Conservation (phyloP, 2,888 invertebrate species). For the Bombylius major region DNA sequence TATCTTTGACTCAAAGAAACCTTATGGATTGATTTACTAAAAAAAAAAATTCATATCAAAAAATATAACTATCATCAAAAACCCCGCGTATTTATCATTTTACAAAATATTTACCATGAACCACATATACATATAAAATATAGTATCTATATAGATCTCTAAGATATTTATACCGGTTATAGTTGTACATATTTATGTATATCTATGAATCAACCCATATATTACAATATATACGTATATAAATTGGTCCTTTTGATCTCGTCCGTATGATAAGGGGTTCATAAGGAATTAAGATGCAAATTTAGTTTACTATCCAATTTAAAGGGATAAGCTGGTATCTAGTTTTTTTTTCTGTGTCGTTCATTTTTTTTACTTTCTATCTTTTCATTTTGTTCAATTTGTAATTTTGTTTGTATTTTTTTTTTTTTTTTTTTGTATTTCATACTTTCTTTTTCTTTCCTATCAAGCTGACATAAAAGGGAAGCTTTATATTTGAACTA, state of each 20-base stretch:
- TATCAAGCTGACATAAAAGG: not conserved
- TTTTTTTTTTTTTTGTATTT: not conserved
- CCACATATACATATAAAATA: too few species aligned
- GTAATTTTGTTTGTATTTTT: not conserved
- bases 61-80: too few species aligned
- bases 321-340: constrained; percentile 12
- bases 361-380: constrained; percentile 1
- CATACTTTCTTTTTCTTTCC: constrained; percentile 1
- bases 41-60: too few species aligned
- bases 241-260: constrained; percentile 13
- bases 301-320: constrained; percentile 15
- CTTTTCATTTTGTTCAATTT: not conserved
- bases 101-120: too few species aligned
- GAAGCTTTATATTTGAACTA: constrained; percentile 10
- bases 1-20: too few species aligned
- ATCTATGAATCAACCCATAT: not conserved
- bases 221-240: constrained; percentile 1
- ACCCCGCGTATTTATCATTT: too few species aligned
- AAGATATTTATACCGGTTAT: too few species aligned
- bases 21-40: too few species aligned
- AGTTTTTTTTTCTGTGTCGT: not conserved
- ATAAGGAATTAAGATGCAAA: constrained; percentile 15
- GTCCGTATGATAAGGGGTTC: constrained; percentile 13
- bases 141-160: too few species aligned
- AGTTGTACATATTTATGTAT: not conserved